Conservation (phyloP, 64 coral and sea anemone genomes). For the Hydrozoanthus tunicans region DNA sequence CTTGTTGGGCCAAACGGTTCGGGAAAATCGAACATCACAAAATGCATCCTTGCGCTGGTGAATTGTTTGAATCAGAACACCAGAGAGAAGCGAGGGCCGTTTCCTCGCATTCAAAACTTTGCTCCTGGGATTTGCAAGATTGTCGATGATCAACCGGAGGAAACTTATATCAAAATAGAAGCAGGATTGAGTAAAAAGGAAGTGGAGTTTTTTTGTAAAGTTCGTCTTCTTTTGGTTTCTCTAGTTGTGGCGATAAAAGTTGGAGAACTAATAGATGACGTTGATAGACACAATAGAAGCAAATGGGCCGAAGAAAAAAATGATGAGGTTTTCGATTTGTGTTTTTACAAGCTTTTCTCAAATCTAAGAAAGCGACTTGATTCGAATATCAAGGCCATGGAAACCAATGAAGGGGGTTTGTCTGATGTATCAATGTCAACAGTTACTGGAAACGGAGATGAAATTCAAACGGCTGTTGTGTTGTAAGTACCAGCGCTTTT, state of each 20-base stretch:
- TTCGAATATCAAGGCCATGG: too few species aligned
- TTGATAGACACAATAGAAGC: too few species aligned
- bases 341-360: too few species aligned
- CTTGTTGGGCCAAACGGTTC: constrained; percentile 8
- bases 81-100: too few species aligned
- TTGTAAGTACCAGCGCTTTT: too few species aligned
- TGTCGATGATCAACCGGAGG: background rate
- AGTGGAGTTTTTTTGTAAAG: background rate
- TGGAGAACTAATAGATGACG: background rate
- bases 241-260: background rate
- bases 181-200: background rate
- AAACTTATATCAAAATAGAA: background rate
- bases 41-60: constrained; percentile 2
- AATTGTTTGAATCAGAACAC: background rate
- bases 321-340: too few species aligned
- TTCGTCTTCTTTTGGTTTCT: background rate
- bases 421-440: too few species aligned
- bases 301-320: too few species aligned
- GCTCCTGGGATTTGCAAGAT: background rate
- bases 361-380: too few species aligned
- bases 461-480: too few species aligned
- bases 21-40: constrained; percentile 40
- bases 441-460: too few species aligned
- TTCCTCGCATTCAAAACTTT: background rate
- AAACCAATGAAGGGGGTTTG: too few species aligned